Evolutionary conservation across 2,113 vertebrate genomes (phyloP).

Genomic region (Actinemys pallida): DNA sequence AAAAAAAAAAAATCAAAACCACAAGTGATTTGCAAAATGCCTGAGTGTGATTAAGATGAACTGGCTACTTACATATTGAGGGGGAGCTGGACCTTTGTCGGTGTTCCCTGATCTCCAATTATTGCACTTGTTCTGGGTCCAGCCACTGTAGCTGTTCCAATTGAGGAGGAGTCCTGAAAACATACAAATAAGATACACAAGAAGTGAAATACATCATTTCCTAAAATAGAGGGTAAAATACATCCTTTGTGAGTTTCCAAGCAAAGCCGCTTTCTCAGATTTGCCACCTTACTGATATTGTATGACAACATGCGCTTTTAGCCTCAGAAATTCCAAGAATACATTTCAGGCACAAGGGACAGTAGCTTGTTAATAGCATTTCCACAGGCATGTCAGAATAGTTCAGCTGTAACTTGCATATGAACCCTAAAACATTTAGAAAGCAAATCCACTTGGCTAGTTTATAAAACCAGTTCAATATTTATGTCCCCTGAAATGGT

Average conservation of each 20-base stretch:
- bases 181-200: constrained; percentile 57
- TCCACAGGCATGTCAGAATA: not conserved
- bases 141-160: constrained; percentile 81
- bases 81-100: constrained; percentile 92
- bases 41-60: not conserved
- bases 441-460: not conserved
- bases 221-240: not conserved
- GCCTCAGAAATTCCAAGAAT: not conserved
- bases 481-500: not conserved
- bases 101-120: constrained; percentile 88
- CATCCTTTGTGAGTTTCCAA: not conserved
- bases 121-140: constrained; percentile 86
- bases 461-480: constrained; percentile 24
- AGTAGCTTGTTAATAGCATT: constrained; percentile 43
- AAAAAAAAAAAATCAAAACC: accelerated
- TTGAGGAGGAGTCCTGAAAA: constrained; percentile 82
- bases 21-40: not conserved
- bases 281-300: not conserved
- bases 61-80: constrained; percentile 95
- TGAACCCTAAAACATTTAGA: constrained; percentile 14
- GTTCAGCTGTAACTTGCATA: not conserved
- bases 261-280: not conserved
- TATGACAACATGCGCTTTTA: constrained; percentile 7
- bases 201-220: not conserved
- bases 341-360: constrained; percentile 9